Percentiles rank a stretch among this genome's conserved stretches.
These are phyloP conservation scores for Hirtodrosophila trivittata DNA, from an alignment of 2,888 invertebrate genomes.

Conservation along the genomic window DNA sequence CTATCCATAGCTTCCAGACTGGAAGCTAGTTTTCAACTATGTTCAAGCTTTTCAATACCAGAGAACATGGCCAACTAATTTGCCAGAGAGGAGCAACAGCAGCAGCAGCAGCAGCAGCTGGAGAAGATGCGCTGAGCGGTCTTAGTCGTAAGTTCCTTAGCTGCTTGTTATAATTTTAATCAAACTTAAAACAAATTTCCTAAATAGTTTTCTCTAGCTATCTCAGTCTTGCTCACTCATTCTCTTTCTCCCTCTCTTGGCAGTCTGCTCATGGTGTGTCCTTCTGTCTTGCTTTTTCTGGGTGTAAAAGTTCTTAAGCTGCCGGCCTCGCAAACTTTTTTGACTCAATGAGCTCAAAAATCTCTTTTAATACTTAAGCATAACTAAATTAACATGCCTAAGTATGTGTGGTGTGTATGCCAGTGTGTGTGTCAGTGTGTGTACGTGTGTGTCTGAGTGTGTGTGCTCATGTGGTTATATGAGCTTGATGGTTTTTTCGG, in stretches of 20 bases:
- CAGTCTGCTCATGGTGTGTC: background rate
- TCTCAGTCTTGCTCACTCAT: conserved; percentile 3
- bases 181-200: conserved; percentile 67
- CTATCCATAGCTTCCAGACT: conserved; percentile 3
- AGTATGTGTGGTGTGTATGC: conserved; percentile 27
- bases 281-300: conserved; percentile 15
- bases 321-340: conserved; percentile 64
- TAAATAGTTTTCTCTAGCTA: conserved; percentile 55
- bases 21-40: conserved; percentile 4
- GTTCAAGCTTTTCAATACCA: conserved; percentile 30
- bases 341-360: conserved; percentile 77
- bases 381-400: conserved; percentile 74
- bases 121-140: background rate
- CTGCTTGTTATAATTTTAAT: conserved; percentile 65
- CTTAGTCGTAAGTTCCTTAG: conserved; percentile 20
- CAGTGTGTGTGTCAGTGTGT: conserved; percentile 3
- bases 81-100: conserved; percentile 19
- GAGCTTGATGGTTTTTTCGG: background rate
- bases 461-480: conserved; percentile 5
- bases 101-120: background rate
- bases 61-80: conserved; percentile 48
- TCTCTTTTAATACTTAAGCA: conserved; percentile 79
- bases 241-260: too few relatives aligned
- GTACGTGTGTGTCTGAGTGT: conserved; percentile 2
- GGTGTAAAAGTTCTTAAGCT: conserved; percentile 57